Evolutionary conservation across 2,888 invertebrate species (phyloP), one percentile per base, ranked within the genome.

Genomic region (Patella pellucida): DNA sequence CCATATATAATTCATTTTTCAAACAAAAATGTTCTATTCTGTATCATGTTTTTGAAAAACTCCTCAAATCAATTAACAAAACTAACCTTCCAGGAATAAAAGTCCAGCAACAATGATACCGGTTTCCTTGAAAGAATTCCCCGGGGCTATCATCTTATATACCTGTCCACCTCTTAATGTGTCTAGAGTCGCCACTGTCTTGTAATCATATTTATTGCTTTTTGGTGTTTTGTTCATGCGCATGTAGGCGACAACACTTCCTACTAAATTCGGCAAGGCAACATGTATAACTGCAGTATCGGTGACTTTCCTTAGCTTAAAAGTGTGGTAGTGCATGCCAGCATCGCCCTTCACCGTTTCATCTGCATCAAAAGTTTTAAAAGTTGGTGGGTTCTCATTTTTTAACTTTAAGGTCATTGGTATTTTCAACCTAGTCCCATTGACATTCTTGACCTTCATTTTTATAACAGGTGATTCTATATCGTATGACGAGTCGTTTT

Each of bases 251-350:
- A 67, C 69, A 51, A 72, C 76, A 15, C 50, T 52, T 1, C 27
- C 23, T 16, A 74, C 52, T 9, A 51, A 41, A n/a, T 15, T 4
- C 15, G 76, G 76, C 7, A 19, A n/a, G 23, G 52, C 56, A 16
- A 78, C 54, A 51, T 67, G 71, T 16, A 71, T 52, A n/a, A 73
- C 23, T 12, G 68, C 50, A 1, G 69, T 54, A 14, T 83, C 78
- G 11, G 68, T 14, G 70, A 74, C 76, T 56, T 78, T 69, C 27
- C 77, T 56, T 56, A 84, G 74, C 12, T 73, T 23, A 76, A 84
- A 81, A 14, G 81, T 78, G 69, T 81, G 82, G 78, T 85, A 83
- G 62, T 72, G 31, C 72, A 72, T 70, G 31, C 69, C 68, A 27
- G 78, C 67, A 12, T 72, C 73, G 1, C 76, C 76, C 9, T 69